Base-by-base conservation (phyloP, 2,797 vertebrate genomes). In the Heteromormyrus szaboi region DNA sequence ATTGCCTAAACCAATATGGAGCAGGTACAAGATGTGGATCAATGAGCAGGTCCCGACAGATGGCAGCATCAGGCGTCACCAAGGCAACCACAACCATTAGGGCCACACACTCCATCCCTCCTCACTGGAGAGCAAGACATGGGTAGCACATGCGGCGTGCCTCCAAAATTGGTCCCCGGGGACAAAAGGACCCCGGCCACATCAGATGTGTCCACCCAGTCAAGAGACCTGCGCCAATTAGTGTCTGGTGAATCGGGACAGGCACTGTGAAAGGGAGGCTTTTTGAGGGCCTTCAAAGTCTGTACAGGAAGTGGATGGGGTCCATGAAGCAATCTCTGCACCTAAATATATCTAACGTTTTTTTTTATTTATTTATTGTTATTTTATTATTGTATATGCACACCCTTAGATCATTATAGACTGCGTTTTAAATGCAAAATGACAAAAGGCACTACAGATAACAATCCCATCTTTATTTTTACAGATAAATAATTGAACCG, bases 151-250 rank as follows among this genome's bases (percentile, higher is more conserved):
- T 90, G 83, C 89, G 89, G 29, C 19, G 91, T 88, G 86, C 90
- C 90, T 94, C 92, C 86, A 92, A 95, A 95, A 97, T 96, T 94
- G 93, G 94, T 93, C 95, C 95, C 94, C 90, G 88, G 90, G 93
- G 94, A 95, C 44, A 84, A 11, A 37, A 90, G 89, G 92, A 88
- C 88, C 59, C 76, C 88, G 89, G 91, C 81, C 89, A 22, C 90
- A 25, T 90, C 53, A 89, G 88, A 87, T 91, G 89, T 89, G 90
- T 91, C 62, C 53, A 85, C 17, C 88, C 62, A 85, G 6, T 22
- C 17, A 17, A 19, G 44, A 62, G 59, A 89, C 11, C 50, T 41
- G 54, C 33, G 6, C 51, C 85, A 68, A 33, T 90, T 84, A 88
- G 65, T 91, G 79, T 51, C 81, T 68, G 65, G 62, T 83, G 89